phyloP scores from a whole-genome alignment of 2,888 invertebrate species.

The Oscheius myriophilus region DNA sequence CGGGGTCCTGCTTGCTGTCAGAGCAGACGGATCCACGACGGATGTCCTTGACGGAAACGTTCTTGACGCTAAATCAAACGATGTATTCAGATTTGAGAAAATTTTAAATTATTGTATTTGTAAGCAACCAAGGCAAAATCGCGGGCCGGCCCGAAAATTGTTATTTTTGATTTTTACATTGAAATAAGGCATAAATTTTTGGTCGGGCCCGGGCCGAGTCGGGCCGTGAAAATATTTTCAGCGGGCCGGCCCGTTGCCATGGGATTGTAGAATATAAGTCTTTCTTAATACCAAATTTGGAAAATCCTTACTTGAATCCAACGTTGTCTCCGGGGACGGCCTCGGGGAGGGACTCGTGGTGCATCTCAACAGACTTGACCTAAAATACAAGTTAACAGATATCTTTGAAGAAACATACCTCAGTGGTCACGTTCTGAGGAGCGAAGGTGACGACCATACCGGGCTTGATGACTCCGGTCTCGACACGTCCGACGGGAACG shows the following conservation, averaged over 20 bases:
- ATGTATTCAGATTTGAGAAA: constrained; percentile 94
- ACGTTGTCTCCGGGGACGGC: constrained; percentile 90
- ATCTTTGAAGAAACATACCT: constrained; percentile 87
- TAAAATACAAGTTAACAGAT: too few relatives aligned
- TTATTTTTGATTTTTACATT: too few relatives aligned
- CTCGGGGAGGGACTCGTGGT: constrained; percentile 90
- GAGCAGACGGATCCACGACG: constrained; percentile 98
- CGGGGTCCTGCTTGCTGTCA: constrained; percentile 95
- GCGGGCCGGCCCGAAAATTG: too few relatives aligned
- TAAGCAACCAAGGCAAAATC: too few relatives aligned
- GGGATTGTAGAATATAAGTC: too few relatives aligned
- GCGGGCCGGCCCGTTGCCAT: too few relatives aligned
- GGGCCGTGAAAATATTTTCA: too few relatives aligned
- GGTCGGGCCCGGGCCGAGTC: too few relatives aligned
- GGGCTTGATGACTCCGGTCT: constrained; percentile 95
- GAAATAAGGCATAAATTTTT: too few relatives aligned
- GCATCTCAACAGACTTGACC: constrained; percentile 99
- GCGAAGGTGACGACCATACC: constrained; percentile 96
- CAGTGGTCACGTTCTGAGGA: constrained; percentile 94
- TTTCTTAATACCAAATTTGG: too few relatives aligned
- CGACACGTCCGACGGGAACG: constrained; percentile 99
- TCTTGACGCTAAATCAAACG: constrained; percentile 99
- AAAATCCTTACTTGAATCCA: constrained; percentile 83
- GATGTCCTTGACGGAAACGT: constrained; percentile 99
- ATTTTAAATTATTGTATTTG: too few relatives aligned